These are phyloP conservation scores for Larimichthys crocea DNA, from an alignment of 2,113 vertebrate genomes.

Conservation along the genomic window DNA sequence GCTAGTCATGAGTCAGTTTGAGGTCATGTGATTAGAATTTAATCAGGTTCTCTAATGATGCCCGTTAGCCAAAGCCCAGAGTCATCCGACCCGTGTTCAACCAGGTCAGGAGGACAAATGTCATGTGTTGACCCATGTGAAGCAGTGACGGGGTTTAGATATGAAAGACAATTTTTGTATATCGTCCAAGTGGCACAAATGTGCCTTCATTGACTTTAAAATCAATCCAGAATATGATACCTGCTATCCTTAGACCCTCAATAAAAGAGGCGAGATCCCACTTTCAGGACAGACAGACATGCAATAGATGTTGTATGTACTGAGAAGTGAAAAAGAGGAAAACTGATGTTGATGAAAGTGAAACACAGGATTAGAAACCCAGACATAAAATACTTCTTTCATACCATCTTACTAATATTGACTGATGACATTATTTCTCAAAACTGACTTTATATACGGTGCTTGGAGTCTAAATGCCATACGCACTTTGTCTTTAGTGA, in stretches of 20 bases:
- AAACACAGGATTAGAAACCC: background rate
- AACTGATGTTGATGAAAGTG: background rate
- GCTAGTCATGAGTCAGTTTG: background rate
- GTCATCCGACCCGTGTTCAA: background rate
- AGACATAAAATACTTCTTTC: background rate
- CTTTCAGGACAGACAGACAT: background rate
- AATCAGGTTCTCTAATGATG: conserved; percentile 2
- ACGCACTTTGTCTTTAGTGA: background rate
- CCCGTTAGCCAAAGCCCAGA: background rate
- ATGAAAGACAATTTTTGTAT: background rate
- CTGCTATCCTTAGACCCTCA: background rate
- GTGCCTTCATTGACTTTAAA: background rate
- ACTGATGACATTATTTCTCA: background rate
- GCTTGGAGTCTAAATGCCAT: background rate
- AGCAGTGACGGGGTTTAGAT: background rate
- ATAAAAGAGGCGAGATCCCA: background rate
- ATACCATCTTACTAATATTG: background rate
- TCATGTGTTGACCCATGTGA: background rate
- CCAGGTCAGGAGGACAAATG: background rate
- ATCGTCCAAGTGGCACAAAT: too few species aligned
- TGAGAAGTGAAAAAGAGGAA: background rate
- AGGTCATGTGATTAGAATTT: background rate
- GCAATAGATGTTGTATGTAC: conserved; percentile 1
- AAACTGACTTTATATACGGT: background rate
- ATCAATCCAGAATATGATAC: background rate